These are phyloP conservation scores for Nephrotoma flavescens DNA, from an alignment of 2,888 invertebrate genomes.

Conservation along the genomic window DNA sequence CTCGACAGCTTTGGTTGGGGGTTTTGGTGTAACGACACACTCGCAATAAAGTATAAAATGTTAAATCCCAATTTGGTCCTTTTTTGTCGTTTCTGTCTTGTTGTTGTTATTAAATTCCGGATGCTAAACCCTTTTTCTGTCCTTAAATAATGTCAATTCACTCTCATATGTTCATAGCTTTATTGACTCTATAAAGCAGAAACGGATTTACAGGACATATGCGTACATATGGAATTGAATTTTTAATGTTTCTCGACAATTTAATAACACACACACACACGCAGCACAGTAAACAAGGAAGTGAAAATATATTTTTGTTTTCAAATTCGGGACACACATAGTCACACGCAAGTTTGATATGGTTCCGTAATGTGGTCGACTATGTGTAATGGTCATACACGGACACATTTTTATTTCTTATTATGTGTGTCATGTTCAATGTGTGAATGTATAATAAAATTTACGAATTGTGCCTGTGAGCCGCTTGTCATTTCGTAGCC, in stretches of 20 bases:
- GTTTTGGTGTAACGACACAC: neutral
- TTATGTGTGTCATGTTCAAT: neutral
- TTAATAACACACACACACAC: neutral
- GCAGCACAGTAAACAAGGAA: neutral
- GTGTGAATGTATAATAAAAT: neutral
- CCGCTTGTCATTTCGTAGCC: neutral
- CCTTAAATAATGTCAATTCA: neutral
- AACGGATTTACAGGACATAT: neutral
- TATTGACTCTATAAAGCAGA: neutral
- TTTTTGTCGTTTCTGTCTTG: neutral
- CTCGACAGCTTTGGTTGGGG: neutral
- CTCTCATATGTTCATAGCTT: neutral
- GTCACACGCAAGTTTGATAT: neutral
- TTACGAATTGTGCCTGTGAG: neutral
- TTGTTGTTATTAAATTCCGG: neutral
- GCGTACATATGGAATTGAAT: neutral
- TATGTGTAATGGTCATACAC: neutral
- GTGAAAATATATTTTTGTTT: neutral
- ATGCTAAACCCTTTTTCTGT: neutral
- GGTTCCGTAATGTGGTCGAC: neutral
- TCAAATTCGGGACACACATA: neutral
- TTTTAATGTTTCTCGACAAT: neutral
- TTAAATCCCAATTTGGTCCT: neutral
- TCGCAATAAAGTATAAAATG: neutral
- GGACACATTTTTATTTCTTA: neutral